phyloP scores from a whole-genome alignment of 30 jellyfish, hydroid and myxozoan species.

The Haliclystus octoradiatus region DNA sequence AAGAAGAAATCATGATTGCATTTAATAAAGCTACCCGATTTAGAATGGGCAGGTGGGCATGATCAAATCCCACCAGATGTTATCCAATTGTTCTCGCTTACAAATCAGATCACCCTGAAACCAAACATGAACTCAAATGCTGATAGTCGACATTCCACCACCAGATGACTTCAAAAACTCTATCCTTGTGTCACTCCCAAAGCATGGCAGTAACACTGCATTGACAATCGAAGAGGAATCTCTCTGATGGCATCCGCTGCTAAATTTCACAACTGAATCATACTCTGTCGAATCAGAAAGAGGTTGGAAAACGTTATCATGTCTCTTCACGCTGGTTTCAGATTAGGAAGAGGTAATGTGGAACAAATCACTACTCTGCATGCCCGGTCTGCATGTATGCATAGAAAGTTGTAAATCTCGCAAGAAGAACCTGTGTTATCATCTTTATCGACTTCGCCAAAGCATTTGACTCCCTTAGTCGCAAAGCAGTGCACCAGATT shows the following conservation, averaged over 20 bases:
- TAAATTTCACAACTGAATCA: not conserved
- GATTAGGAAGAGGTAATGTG: not conserved
- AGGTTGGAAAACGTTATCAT: not conserved
- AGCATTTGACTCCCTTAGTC: not conserved
- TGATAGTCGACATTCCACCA: not conserved
- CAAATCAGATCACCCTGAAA: not conserved
- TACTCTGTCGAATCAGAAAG: not conserved
- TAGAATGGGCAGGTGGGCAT: not conserved
- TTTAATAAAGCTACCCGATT: not conserved
- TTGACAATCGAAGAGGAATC: not conserved
- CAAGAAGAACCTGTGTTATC: not conserved
- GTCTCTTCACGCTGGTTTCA: not conserved
- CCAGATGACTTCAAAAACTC: not conserved
- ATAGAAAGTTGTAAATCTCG: not conserved
- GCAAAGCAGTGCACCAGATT: not conserved
- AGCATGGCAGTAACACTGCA: not conserved
- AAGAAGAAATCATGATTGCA: not conserved
- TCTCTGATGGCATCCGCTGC: not conserved
- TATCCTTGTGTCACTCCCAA: not conserved
- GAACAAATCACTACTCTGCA: not conserved
- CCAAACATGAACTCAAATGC: not conserved
- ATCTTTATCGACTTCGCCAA: not conserved
- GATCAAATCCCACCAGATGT: not conserved
- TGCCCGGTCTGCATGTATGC: too few species aligned
- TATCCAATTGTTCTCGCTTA: not conserved